Conservation (phyloP, 2,113 vertebrate species). For the Ondatra zibethicus region DNA sequence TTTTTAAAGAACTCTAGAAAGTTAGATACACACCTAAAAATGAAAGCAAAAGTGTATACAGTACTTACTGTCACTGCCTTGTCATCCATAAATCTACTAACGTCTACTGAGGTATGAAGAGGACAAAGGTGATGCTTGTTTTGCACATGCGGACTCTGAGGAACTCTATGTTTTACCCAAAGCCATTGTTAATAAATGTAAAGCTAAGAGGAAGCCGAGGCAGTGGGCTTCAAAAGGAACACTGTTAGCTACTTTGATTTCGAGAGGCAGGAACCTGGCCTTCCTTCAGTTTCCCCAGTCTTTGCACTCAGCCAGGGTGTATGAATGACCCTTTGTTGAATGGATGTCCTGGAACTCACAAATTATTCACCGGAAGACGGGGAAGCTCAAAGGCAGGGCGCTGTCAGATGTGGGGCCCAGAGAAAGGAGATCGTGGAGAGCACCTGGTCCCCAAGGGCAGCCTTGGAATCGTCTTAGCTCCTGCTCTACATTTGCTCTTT, state of each 20-base stretch:
- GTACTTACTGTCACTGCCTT: background rate
- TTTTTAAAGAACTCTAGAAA: background rate
- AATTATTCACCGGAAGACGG: background rate
- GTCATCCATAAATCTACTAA: background rate
- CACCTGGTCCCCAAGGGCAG: background rate
- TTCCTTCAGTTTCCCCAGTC: background rate
- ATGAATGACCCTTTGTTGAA: conserved; percentile 33
- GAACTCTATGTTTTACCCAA: background rate
- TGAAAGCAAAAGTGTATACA: background rate
- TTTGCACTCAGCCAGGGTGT: background rate
- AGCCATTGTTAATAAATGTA: background rate
- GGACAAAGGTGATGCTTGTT: background rate
- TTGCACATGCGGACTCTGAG: background rate
- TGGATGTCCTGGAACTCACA: background rate
- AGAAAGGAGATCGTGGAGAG: background rate
- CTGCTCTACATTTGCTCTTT: background rate
- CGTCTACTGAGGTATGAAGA: too few relatives aligned
- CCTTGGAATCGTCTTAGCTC: background rate
- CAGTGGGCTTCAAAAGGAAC: background rate
- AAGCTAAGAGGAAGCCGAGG: background rate
- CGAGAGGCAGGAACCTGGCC: background rate
- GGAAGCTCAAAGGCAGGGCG: background rate
- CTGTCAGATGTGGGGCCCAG: background rate
- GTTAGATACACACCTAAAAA: background rate
- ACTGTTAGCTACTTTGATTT: background rate